These are phyloP conservation scores for Suncus etruscus DNA, from an alignment of 2,113 vertebrate species.

Conservation along the genomic window DNA sequence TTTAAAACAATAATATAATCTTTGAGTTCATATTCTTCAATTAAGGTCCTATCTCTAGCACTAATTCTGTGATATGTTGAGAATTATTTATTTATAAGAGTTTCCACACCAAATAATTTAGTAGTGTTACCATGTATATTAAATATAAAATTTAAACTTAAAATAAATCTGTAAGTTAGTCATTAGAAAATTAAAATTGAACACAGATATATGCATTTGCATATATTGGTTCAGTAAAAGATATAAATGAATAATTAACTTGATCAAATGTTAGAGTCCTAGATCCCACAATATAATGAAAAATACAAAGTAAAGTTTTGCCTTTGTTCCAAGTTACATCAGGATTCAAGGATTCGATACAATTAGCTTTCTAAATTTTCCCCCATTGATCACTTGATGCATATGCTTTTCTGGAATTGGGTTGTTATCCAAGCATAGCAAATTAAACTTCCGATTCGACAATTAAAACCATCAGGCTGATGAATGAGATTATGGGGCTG, in stretches of 20 bases:
- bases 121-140: background rate
- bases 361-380: conserved; percentile 68
- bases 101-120: background rate
- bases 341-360: conserved; percentile 68
- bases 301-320: background rate
- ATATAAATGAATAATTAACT: conserved; percentile 53
- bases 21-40: background rate
- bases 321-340: conserved; percentile 65
- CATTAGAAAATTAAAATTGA: conserved; percentile 35
- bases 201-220: background rate
- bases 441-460: conserved; percentile 85
- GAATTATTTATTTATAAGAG: background rate
- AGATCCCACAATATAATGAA: conserved; percentile 18
- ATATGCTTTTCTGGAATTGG: conserved; percentile 81
- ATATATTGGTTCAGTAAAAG: background rate
- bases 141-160: conserved; percentile 22
- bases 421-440: conserved; percentile 81
- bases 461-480: conserved; percentile 85
- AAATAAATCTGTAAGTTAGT: background rate
- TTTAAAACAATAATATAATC: too few relatives aligned
- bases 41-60: background rate
- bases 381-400: conserved; percentile 78
- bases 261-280: background rate
- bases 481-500: conserved; percentile 71
- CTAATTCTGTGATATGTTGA: background rate